A percentile compares a stretch with the other conserved stretches of the same genome.
phyloP scores from a whole-genome alignment of 2,113 vertebrate genomes.

The Clarias macrocephalus region DNA sequence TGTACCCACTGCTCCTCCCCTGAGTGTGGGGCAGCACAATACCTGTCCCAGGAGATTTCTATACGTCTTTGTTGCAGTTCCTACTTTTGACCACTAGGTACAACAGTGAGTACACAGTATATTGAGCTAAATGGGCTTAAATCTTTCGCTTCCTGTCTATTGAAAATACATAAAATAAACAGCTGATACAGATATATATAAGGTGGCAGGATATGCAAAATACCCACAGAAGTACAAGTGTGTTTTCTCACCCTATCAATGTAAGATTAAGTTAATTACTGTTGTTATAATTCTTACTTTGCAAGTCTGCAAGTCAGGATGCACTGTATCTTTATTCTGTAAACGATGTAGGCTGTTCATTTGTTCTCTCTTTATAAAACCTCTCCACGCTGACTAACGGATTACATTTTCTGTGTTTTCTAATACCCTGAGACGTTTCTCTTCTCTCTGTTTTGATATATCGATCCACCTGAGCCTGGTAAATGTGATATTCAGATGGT shows the following conservation, averaged over 20 bases:
- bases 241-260: background rate
- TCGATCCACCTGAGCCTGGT: background rate
- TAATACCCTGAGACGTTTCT: background rate
- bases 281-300: background rate
- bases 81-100: background rate
- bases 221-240: background rate
- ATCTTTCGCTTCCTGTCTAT: background rate
- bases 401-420: background rate
- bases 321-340: background rate
- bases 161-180: background rate
- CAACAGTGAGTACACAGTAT: background rate
- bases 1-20: background rate
- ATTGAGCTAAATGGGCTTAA: background rate
- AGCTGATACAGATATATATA: background rate
- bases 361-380: background rate
- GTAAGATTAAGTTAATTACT: background rate
- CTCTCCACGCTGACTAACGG: background rate
- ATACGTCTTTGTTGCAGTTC: background rate
- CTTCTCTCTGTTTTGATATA: background rate
- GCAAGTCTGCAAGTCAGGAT: background rate
- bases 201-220: background rate
- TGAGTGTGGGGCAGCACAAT: background rate
- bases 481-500: slow-evolving; percentile 1
- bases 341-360: background rate
- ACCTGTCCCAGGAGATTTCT: background rate